Conservation (phyloP, 2,113 vertebrate species). For the Notothenia coriiceps region DNA sequence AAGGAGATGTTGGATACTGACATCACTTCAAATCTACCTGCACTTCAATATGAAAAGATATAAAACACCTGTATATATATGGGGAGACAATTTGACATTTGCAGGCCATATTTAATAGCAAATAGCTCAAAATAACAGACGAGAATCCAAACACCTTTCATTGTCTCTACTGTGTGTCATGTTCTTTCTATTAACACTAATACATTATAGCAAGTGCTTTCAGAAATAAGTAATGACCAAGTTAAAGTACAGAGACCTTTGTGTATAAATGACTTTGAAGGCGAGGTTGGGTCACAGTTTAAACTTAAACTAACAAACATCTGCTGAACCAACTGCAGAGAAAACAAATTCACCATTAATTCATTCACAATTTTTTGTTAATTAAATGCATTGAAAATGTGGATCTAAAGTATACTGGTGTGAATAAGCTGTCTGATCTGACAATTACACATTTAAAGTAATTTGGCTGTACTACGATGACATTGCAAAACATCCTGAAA, state of each 20-base stretch:
- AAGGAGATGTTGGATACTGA: background rate
- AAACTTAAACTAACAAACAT: conserved; percentile 23
- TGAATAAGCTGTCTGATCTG: background rate
- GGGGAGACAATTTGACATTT: background rate
- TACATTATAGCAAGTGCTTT: background rate
- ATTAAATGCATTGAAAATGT: background rate
- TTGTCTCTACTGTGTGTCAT: background rate
- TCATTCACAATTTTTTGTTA: background rate
- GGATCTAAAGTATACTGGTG: background rate
- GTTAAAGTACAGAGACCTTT: background rate
- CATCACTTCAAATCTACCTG: background rate
- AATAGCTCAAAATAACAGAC: background rate
- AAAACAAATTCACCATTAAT: background rate
- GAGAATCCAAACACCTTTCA: background rate
- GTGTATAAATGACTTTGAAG: background rate
- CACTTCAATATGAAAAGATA: background rate
- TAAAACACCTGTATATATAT: background rate
- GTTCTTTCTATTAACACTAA: background rate
- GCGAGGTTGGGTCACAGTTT: background rate
- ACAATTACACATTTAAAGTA: background rate
- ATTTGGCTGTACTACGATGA: background rate
- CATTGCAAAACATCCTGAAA: conserved; percentile 5
- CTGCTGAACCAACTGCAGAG: background rate
- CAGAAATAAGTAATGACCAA: background rate
- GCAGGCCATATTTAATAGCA: conserved; percentile 21